Evolutionary conservation across 2,113 vertebrate species (phyloP).

Genomic region (Poecilia latipinna): DNA sequence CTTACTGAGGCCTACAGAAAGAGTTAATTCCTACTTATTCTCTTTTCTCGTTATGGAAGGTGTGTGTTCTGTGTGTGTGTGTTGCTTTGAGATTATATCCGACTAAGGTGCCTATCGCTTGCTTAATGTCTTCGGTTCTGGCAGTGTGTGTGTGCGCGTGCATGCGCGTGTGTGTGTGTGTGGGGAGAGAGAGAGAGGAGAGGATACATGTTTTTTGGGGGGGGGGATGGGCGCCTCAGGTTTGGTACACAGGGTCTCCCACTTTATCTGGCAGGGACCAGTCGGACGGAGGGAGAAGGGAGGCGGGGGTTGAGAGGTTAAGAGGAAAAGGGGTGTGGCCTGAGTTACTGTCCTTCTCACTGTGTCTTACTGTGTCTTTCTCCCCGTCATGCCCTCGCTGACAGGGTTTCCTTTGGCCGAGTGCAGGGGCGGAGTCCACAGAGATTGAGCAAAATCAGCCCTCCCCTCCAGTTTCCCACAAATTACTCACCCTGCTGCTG

Average conservation of each 20-base stretch:
- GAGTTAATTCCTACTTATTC: slow-evolving; percentile 69
- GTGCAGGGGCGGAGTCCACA: slow-evolving; percentile 81
- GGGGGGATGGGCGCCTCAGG: slow-evolving; percentile 78
- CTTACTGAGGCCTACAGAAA: slow-evolving; percentile 54
- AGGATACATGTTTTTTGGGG: slow-evolving; percentile 60
- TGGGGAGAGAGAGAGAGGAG: slow-evolving; percentile 5
- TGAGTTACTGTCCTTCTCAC: slow-evolving; percentile 66
- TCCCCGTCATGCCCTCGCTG: slow-evolving; percentile 52
- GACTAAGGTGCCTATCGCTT: slow-evolving; percentile 10
- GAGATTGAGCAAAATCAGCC: slow-evolving; percentile 66
- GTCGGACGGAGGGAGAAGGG: slow-evolving; percentile 73
- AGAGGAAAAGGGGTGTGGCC: slow-evolving; percentile 80
- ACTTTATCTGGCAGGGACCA: slow-evolving; percentile 83
- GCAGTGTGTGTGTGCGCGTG: slow-evolving; percentile 11
- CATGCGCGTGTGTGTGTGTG: too few relatives aligned
- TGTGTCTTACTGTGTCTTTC: slow-evolving; percentile 4
- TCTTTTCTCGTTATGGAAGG: slow-evolving; percentile 27
- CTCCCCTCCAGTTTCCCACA: slow-evolving; percentile 57
- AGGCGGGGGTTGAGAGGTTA: slow-evolving; percentile 75
- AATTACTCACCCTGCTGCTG: slow-evolving; percentile 64
- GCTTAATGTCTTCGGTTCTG: slow-evolving; percentile 30
- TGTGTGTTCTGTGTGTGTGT: slow-evolving; percentile 21
- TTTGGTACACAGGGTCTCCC: slow-evolving; percentile 85
- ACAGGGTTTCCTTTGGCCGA: slow-evolving; percentile 82
- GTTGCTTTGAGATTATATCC: slow-evolving; percentile 2